A percentile compares a stretch with the other conserved stretches of the same genome.
Evolutionary conservation across 1,140 invertebrate genomes (phyloP).

Genomic region (Heliconius hewitsoni): DNA sequence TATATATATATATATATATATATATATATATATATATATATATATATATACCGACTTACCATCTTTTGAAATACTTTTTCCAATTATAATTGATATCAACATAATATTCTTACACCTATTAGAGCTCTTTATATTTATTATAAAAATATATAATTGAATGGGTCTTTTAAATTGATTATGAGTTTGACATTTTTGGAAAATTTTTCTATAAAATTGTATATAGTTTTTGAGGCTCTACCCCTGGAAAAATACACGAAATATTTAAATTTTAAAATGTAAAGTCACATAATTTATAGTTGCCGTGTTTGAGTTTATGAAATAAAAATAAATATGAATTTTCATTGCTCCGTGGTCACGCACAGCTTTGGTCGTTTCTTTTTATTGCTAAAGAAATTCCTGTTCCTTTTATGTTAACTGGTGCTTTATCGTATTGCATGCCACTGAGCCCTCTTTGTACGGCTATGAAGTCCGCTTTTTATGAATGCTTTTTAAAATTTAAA

Average conservation of each 20-base stretch:
- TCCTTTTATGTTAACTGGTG: constrained; percentile 72
- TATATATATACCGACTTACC: too few relatives aligned
- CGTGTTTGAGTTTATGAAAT: constrained; percentile 60
- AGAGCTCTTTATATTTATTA: neutral
- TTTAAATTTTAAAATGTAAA: constrained; percentile 41
- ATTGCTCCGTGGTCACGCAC: constrained; percentile 68
- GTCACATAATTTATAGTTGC: constrained; percentile 37
- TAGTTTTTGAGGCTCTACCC: neutral
- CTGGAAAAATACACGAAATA: neutral
- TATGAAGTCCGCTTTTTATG: constrained; percentile 25
- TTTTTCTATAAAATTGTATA: neutral
- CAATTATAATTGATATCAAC: too few relatives aligned
- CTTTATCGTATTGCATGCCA: constrained; percentile 73
- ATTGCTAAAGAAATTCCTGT: constrained; percentile 68
- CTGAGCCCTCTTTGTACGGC: constrained; percentile 50
- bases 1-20: too few relatives aligned
- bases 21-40: too few relatives aligned
- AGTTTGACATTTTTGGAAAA: neutral
- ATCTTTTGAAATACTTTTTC: too few relatives aligned
- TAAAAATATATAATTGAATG: neutral
- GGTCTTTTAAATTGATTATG: neutral
- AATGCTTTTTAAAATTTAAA: neutral
- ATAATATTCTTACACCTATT: too few relatives aligned
- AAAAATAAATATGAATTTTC: constrained; percentile 65
- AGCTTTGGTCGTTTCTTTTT: constrained; percentile 64